Evolutionary conservation across 2,888 invertebrate genomes (phyloP).

Genomic region (Cistogaster globosa): DNA sequence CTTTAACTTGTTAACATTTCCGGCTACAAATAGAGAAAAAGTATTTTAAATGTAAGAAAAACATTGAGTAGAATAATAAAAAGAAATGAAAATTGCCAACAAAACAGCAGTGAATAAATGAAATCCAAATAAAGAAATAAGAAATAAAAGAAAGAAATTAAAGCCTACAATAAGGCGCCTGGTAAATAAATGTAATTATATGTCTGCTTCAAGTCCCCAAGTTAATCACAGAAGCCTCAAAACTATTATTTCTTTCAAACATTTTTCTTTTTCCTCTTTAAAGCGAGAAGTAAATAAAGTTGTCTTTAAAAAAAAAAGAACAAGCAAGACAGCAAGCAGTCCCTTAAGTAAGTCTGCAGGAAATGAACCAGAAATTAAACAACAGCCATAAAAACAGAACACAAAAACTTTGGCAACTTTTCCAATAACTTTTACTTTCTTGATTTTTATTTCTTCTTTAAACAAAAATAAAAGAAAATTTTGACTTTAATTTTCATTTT

Average conservation of each 20-base stretch:
- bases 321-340: background rate
- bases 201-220: conserved; percentile 70
- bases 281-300: background rate
- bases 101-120: conserved; percentile 4
- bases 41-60: conserved; percentile 35
- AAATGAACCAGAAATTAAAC: conserved; percentile 51
- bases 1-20: conserved; percentile 30
- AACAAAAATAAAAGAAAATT: conserved; percentile 1
- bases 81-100: conserved; percentile 20
- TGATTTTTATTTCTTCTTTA: background rate
- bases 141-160: conserved; percentile 43
- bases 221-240: conserved; percentile 73
- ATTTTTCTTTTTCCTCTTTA: background rate
- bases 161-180: conserved; percentile 62
- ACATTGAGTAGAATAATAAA: conserved; percentile 26
- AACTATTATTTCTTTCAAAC: conserved; percentile 71
- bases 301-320: background rate
- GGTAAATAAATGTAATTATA: conserved; percentile 53
- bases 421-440: conserved; percentile 44
- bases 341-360: conserved; percentile 31
- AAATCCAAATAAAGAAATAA: conserved; percentile 8
- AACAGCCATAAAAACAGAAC: conserved; percentile 37
- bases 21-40: conserved; percentile 55
- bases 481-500: no score
- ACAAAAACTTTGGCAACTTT: conserved; percentile 49